Percentiles rank a stretch among this genome's conserved stretches.
phyloP scores from a whole-genome alignment of 2,888 invertebrate species.

The Chouioia cunea region DNA sequence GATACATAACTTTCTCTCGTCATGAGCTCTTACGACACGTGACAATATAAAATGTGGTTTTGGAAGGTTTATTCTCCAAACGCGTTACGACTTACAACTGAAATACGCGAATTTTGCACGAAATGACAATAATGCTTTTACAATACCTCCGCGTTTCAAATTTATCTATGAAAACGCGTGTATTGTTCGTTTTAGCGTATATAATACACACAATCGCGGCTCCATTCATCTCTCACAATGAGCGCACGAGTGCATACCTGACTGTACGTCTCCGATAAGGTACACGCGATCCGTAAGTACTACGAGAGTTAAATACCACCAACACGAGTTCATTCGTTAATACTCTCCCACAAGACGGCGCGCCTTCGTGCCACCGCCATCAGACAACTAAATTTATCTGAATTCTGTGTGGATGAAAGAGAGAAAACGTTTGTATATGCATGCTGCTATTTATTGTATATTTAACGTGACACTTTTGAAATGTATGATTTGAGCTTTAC shows the following conservation, averaged over 20 bases:
- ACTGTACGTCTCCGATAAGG: constrained; percentile 15
- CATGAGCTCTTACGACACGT: too few relatives aligned
- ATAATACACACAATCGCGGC: neutral
- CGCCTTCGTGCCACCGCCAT: constrained; percentile 10
- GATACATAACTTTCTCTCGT: too few relatives aligned
- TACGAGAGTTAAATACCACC: constrained; percentile 2
- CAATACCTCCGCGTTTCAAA: too few relatives aligned
- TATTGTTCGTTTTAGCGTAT: neutral
- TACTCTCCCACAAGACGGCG: constrained; percentile 5
- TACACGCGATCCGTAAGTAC: constrained; percentile 1
- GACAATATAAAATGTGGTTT: too few relatives aligned
- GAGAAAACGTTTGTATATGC: neutral
- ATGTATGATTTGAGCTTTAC: too few relatives aligned
- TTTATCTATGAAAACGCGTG: too few relatives aligned
- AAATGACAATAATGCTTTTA: too few relatives aligned
- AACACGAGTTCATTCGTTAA: constrained; percentile 24
- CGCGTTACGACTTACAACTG: neutral
- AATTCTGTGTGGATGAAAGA: constrained; percentile 2
- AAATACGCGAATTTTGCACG: too few relatives aligned
- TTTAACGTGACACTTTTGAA: too few relatives aligned
- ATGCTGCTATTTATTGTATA: too few relatives aligned
- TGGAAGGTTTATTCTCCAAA: neutral
- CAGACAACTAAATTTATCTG: constrained; percentile 25
- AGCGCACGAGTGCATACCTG: neutral
- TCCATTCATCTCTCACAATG: constrained; percentile 18